Evolutionary conservation across 2,113 vertebrate species (phyloP).

Genomic region (Actenoides lindsayi): DNA sequence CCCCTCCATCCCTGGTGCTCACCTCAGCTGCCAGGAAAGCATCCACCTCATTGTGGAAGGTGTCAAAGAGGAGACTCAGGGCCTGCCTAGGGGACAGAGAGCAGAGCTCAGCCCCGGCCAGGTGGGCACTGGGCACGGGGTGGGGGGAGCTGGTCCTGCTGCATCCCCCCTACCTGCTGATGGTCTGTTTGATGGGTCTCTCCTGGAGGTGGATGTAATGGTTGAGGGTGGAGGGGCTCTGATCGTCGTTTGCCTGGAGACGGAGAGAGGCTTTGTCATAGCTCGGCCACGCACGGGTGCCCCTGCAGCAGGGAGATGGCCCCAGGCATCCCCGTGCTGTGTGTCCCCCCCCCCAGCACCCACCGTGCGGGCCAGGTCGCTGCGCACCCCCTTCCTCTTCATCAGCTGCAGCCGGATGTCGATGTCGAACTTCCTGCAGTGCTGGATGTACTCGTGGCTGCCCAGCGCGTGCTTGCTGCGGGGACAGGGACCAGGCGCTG

Average conservation of each 20-base stretch:
- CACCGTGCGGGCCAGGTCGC: slow-evolving; percentile 87
- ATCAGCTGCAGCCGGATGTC: slow-evolving; percentile 87
- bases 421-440: slow-evolving; percentile 91
- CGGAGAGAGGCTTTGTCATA: background rate
- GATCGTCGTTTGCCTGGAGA: slow-evolving; percentile 86
- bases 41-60: slow-evolving; percentile 93
- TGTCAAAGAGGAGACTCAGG: slow-evolving; percentile 91
- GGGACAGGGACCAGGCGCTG: background rate
- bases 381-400: slow-evolving; percentile 74
- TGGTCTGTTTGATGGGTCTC: slow-evolving; percentile 93
- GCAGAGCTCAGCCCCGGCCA: background rate
- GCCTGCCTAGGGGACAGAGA: slow-evolving; percentile 83
- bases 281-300: background rate
- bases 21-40: slow-evolving; percentile 90
- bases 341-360: background rate
- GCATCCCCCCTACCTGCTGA: slow-evolving; percentile 83
- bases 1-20: background rate
- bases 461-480: slow-evolving; percentile 87
- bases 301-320: background rate
- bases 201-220: slow-evolving; percentile 93
- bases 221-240: slow-evolving; percentile 89
- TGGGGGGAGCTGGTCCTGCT: rapidly evolving
- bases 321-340: rapidly evolving
- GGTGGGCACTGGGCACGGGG: rapidly evolving
- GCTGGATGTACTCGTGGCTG: slow-evolving; percentile 90